Evolutionary conservation across 2,113 vertebrate genomes (phyloP).

Genomic region (Bambusicola thoracicus): DNA sequence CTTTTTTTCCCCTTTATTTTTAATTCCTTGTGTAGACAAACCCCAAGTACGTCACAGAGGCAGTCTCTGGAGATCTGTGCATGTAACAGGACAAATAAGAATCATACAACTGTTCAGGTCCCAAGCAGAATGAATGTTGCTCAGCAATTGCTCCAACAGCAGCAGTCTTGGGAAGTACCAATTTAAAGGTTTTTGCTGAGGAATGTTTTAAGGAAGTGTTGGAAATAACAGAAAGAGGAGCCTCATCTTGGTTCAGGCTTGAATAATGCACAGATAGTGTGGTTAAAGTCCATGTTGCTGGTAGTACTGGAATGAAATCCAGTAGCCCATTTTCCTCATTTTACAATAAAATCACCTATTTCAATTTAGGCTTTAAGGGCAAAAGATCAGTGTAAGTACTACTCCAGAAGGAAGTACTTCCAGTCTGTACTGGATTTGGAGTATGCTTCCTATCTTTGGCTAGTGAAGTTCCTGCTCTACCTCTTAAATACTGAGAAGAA

Average conservation of each 20-base stretch:
- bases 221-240: not conserved
- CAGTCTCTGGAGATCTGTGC: slow-evolving; percentile 3
- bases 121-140: not conserved
- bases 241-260: not conserved
- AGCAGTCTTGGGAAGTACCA: not conserved
- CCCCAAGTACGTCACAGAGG: not conserved
- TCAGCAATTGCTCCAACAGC: not conserved
- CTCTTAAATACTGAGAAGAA: not conserved
- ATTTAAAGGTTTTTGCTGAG: not conserved
- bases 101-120: not conserved
- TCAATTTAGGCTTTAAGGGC: not conserved
- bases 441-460: not conserved
- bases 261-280: not conserved
- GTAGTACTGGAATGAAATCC: not conserved
- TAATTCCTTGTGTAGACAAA: slow-evolving; percentile 18
- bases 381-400: not conserved
- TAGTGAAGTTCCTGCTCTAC: not conserved
- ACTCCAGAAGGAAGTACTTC: not conserved
- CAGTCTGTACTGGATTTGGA: not conserved
- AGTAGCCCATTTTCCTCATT: not conserved
- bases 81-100: not conserved
- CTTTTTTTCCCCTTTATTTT: slow-evolving; percentile 9
- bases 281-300: not conserved
- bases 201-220: not conserved
- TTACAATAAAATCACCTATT: not conserved